Conservation (phyloP, 1,140 invertebrate genomes). For the Drosophila dunni region DNA sequence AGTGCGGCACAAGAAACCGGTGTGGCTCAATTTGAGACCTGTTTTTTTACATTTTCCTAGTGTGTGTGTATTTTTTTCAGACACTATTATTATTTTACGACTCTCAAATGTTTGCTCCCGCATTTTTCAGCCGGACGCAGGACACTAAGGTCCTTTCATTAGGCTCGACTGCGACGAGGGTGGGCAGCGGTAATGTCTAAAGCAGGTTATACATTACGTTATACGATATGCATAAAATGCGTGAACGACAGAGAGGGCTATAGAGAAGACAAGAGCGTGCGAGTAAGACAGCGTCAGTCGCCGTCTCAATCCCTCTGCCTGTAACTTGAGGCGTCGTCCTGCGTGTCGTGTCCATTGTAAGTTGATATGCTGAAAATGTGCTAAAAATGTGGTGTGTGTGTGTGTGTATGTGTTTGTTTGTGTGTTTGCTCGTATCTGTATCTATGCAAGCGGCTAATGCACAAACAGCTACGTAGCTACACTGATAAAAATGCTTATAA, state of each 20-base stretch:
- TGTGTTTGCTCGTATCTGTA: constrained; percentile 19
- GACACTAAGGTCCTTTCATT: constrained; percentile 72
- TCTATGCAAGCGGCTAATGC: constrained; percentile 22
- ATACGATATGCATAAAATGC: constrained; percentile 68
- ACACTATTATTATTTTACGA: constrained; percentile 78
- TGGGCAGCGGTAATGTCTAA: constrained; percentile 26
- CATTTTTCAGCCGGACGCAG: constrained; percentile 55
- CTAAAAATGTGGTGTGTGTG: constrained; percentile 69
- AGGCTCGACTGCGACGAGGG: constrained; percentile 56
- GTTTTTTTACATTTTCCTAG: constrained; percentile 28
- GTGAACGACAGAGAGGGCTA: neutral
- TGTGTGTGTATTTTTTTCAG: constrained; percentile 6
- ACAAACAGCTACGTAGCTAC: neutral
- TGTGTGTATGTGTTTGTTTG: constrained; percentile 1
- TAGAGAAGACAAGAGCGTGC: neutral
- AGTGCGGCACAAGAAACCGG: constrained; percentile 10
- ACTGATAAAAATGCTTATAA: neutral
- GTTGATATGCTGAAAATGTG: constrained; percentile 76
- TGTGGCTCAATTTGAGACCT: constrained; percentile 48
- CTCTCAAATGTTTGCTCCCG: constrained; percentile 61
- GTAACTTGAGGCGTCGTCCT: constrained; percentile 73
- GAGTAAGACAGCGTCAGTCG: neutral
- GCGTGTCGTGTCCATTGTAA: constrained; percentile 58
- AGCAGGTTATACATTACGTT: constrained; percentile 59
- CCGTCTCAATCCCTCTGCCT: constrained; percentile 15